phyloP scores from a whole-genome alignment of 2,797 vertebrate species.

The Taenioides sp. region DNA sequence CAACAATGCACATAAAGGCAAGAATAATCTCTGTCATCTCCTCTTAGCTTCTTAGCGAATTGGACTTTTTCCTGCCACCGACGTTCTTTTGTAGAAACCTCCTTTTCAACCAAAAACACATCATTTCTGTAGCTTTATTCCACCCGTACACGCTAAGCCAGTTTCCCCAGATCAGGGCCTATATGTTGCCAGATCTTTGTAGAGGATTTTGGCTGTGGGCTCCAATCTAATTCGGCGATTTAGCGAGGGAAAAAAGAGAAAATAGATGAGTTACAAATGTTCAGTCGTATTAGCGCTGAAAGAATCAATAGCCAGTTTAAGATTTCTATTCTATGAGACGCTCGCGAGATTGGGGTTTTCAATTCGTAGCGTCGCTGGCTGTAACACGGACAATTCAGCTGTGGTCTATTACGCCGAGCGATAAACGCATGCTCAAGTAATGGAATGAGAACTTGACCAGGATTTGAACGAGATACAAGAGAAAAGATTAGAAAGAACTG shows the following conservation, averaged over 20 bases:
- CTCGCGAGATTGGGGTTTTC: background rate
- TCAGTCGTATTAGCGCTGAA: constrained; percentile 59
- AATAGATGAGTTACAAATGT: constrained; percentile 49
- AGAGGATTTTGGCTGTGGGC: constrained; percentile 41
- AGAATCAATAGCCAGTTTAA: constrained; percentile 56
- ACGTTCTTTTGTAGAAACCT: constrained; percentile 69
- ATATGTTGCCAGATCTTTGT: constrained; percentile 50
- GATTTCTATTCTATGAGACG: background rate
- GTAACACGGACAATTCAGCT: constrained; percentile 33
- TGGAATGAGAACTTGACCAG: background rate
- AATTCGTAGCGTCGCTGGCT: constrained; percentile 13
- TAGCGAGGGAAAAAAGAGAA: constrained; percentile 46
- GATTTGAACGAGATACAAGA: background rate
- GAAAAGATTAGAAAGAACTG: background rate
- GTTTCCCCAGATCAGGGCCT: constrained; percentile 45
- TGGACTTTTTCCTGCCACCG: constrained; percentile 69
- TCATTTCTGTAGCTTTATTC: constrained; percentile 66
- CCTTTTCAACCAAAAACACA: constrained; percentile 68
- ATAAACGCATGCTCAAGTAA: background rate
- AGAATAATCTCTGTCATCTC: constrained; percentile 76
- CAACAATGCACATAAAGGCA: constrained; percentile 74
- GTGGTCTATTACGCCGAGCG: constrained; percentile 20
- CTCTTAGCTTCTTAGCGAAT: constrained; percentile 66
- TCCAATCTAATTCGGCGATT: constrained; percentile 67
- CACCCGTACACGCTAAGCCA: constrained; percentile 42